phyloP scores from a whole-genome alignment of 92 coral and sea anemone genomes.

The Phenganax marumi region DNA sequence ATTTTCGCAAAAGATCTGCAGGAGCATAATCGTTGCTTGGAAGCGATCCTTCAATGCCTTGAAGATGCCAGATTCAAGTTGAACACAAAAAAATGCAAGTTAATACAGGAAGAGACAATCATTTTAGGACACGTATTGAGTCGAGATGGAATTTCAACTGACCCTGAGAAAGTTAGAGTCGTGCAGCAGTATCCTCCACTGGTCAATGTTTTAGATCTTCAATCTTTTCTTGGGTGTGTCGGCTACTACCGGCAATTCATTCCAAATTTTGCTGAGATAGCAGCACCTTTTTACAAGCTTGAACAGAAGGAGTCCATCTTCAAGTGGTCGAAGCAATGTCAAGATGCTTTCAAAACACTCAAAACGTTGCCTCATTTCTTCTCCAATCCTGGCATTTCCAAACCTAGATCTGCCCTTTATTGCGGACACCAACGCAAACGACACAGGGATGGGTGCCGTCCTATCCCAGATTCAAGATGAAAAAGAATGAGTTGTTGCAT shows the following conservation, averaged over 20 bases:
- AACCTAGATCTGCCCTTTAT: constrained; percentile 44
- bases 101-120: constrained; percentile 40
- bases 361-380: constrained; percentile 26
- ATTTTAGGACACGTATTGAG: constrained; percentile 45
- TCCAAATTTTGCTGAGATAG: constrained; percentile 37
- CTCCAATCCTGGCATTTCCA: constrained; percentile 53
- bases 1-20: constrained; percentile 38
- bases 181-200: constrained; percentile 50
- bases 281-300: constrained; percentile 42
- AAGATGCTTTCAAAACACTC: constrained; percentile 13
- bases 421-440: constrained; percentile 45
- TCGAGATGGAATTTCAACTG: constrained; percentile 42
- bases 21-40: constrained; percentile 36
- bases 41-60: constrained; percentile 32
- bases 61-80: constrained; percentile 45
- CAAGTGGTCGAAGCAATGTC: constrained; percentile 23
- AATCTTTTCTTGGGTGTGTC: constrained; percentile 43
- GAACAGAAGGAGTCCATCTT: constrained; percentile 3
- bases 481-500: constrained; percentile 53
- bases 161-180: constrained; percentile 53
- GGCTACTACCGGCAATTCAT: constrained; percentile 57
- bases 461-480: constrained; percentile 60
- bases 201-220: constrained; percentile 23
- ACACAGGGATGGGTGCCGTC: constrained; percentile 53
- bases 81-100: constrained; percentile 50